Base-by-base conservation (phyloP, 2,888 invertebrate genomes). In the Mamestra brassicae region DNA sequence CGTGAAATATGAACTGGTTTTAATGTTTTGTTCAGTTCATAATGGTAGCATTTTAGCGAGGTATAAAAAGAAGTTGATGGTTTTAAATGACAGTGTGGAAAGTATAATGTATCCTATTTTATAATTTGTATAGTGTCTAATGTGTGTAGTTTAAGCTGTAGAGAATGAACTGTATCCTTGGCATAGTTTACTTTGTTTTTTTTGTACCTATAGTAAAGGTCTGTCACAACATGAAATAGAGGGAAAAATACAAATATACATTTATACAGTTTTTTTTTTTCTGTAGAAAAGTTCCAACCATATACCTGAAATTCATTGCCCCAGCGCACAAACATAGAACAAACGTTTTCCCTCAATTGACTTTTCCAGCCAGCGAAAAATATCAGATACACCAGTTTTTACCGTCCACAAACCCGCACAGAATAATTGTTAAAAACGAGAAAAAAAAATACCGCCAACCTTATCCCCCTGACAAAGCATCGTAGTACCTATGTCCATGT, bases 401-500 rank as follows among this genome's bases (percentile, higher is more conserved):
- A 84, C 36, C 52, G 55, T 61, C 58, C 71, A n/a, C 70, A 67
- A 70, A 74, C 65, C 60, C 42, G 45, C 54, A 63, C 58, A 11
- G 58, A 78, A 82, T 82, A 78, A 85, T 71, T 85, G 83, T 78
- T 57, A 65, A 71, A 84, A 64, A 52, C 26, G 47, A 17, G 10
- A 11, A 54, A 67, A 64, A 64, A 68, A 76, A 57, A 47, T 17
- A 0, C 34, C 17, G 42, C 54, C 58, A 57, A 17, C 76, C 82
- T 62, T 82, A 74, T 72, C 58, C 66, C 52, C 17, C 17, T 81
- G 76, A 73, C 78, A 70, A 64, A 73, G 58, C 81, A 68, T 61
- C 76, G 65, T 71, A 67, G 61, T 78, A 84, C 84, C 86, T 87
- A 85, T 80, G 83, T 82, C 86, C 86, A 85, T 80, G 83, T 82